These are phyloP conservation scores for Uropetala carovei DNA, from an alignment of 2,888 invertebrate genomes.

Conservation along the genomic window DNA sequence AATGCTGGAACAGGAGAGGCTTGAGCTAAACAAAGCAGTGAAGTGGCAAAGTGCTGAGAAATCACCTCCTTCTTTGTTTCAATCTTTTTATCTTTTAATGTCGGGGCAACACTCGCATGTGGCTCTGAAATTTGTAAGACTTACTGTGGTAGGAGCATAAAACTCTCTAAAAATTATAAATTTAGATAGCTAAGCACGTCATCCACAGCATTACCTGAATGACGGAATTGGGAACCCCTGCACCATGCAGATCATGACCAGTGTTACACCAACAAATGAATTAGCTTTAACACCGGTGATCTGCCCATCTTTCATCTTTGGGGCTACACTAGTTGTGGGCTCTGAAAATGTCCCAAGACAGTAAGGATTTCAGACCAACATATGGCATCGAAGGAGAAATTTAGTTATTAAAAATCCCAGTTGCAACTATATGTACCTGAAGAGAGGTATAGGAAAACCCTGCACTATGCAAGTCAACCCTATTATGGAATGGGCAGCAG, in stretches of 20 bases:
- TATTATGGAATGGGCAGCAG: slow-evolving; percentile 76
- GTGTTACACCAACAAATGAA: slow-evolving; percentile 70
- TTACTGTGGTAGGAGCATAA: slow-evolving; percentile 43
- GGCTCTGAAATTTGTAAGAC: slow-evolving; percentile 69
- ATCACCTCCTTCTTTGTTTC: slow-evolving; percentile 65
- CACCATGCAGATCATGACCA: slow-evolving; percentile 78
- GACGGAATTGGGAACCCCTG: slow-evolving; percentile 78
- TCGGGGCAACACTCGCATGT: slow-evolving; percentile 75
- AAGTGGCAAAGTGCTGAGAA: slow-evolving; percentile 71
- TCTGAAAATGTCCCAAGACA: slow-evolving; percentile 75
- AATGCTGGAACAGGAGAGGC: slow-evolving; percentile 69
- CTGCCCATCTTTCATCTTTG: slow-evolving; percentile 70
- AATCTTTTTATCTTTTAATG: slow-evolving; percentile 76
- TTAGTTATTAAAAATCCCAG: not conserved
- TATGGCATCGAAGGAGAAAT: not conserved
- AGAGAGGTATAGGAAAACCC: slow-evolving; percentile 81
- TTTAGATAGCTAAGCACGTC: slow-evolving; percentile 35
- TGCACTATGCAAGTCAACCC: slow-evolving; percentile 83
- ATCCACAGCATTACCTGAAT: slow-evolving; percentile 74
- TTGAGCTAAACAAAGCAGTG: slow-evolving; percentile 75
- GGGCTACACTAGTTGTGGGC: slow-evolving; percentile 70
- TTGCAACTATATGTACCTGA: slow-evolving; percentile 78
- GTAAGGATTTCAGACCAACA: slow-evolving; percentile 70
- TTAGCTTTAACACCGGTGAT: slow-evolving; percentile 69
- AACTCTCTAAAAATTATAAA: slow-evolving; percentile 7